phyloP scores from a whole-genome alignment of 2,888 invertebrate genomes.

The Stenodera caucasica region DNA sequence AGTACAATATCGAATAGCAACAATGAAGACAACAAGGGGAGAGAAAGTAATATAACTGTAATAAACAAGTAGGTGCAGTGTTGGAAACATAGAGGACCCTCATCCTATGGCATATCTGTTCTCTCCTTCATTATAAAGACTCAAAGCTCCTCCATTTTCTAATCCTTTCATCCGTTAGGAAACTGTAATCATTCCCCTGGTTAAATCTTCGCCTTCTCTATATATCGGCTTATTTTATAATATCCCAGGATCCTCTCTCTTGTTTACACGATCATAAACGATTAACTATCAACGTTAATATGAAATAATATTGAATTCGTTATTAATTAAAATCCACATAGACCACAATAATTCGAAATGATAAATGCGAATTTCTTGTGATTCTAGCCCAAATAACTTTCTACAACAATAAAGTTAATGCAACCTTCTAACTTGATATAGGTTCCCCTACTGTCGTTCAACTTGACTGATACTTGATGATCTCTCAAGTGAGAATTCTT shows the following conservation, averaged over 20 bases:
- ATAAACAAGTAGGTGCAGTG: neutral
- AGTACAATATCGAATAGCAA: too few species aligned
- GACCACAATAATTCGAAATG: too few species aligned
- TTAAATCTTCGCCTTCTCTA: constrained; percentile 21
- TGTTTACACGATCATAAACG: constrained; percentile 15
- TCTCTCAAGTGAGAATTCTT: too few species aligned
- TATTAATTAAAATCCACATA: too few species aligned
- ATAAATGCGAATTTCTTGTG: too few species aligned
- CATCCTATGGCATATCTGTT: neutral
- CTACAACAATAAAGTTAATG: too few species aligned
- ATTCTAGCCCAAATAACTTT: too few species aligned
- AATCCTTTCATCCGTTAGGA: constrained; percentile 24
- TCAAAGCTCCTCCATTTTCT: constrained; percentile 23
- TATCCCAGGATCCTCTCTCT: constrained; percentile 14
- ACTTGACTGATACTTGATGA: too few species aligned
- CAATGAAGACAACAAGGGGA: neutral
- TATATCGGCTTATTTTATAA: constrained; percentile 9
- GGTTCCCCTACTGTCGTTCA: too few species aligned
- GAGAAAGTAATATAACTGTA: neutral
- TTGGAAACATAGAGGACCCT: neutral
- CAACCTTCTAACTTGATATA: too few species aligned
- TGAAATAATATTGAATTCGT: too few species aligned
- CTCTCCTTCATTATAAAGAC: constrained; percentile 18
- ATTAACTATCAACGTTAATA: too few species aligned
- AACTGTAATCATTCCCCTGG: constrained; percentile 24